Base-by-base conservation (phyloP, 2,113 vertebrate genomes). In the Aix galericulata region DNA sequence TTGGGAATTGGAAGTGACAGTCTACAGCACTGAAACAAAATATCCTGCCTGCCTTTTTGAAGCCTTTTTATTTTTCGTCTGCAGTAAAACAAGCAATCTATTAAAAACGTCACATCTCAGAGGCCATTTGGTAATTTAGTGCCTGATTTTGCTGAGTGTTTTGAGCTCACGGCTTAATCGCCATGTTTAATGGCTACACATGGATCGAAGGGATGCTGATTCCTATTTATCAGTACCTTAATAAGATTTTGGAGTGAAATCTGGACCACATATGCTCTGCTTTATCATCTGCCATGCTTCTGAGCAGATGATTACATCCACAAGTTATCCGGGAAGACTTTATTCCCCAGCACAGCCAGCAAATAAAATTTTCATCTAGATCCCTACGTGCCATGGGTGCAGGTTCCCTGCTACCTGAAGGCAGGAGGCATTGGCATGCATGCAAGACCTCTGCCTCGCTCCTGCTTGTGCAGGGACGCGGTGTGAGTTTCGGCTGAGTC, bases 381-480 rank as follows among this genome's bases (percentile, higher is more conserved):
- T 53, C 72, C 11, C 4, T 72, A 6, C 9, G 18, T 76, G 26
- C 38, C 2, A 1, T n/a, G 10, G 8, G 36, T 74, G 42, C 20
- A 58, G 23, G 15, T 58, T 72, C 68, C 11, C 48, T 72, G 40
- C 14, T 80, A 15, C 40, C 23, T 32, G 12, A 91, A 62, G 32
- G 17, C 16, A 52, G 58, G 31, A 66, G 53, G 27, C 6, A 2
- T 8, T 14, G 8, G 32, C 79, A 11, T 4, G 8, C 0, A 0
- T 58, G 63, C 29, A 66, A 15, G 68, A 22, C 11, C 21, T 23
- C 50, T 34, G 34, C 59, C 38, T 80, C 3, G 0, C 29, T 67
- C 38, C 29, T 34, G 20, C 52, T 72, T 40, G 27, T 23, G 3
- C 14, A 15, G 44, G 71, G 62, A 76, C 23, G 25, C 46, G 48